A percentile compares a stretch with the other conserved stretches of the same genome.
Evolutionary conservation across 2,113 vertebrate species (phyloP).

Genomic region (Calyptommatus sinebrachiatus): DNA sequence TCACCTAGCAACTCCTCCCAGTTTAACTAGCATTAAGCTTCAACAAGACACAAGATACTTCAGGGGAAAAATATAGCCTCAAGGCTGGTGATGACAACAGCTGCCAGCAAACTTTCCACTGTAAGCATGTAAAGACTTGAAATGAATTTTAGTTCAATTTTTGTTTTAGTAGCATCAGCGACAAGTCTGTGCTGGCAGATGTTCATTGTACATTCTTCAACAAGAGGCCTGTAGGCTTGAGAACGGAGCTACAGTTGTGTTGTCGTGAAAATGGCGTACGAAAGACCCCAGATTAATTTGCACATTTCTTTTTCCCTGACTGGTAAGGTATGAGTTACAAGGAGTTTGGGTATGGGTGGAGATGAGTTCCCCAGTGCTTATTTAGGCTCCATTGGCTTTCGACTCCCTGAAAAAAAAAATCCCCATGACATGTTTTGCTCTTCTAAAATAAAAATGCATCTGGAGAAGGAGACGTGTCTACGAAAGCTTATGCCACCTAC

Average conservation of each 20-base stretch:
- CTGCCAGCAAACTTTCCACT: conserved; percentile 79
- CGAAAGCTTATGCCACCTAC: too few relatives aligned
- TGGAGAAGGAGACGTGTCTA: too few relatives aligned
- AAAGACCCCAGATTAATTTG: background rate
- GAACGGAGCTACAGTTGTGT: conserved; percentile 49
- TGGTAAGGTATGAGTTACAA: background rate
- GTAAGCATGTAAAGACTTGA: conserved; percentile 81
- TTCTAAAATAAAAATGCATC: too few relatives aligned
- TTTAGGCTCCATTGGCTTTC: too few relatives aligned
- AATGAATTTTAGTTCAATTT: conserved; percentile 69
- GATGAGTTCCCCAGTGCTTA: too few relatives aligned
- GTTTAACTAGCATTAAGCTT: conserved; percentile 78
- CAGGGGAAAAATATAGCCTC: conserved; percentile 77
- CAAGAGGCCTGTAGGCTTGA: conserved; percentile 65
- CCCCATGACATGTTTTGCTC: too few relatives aligned
- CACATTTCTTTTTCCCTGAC: background rate
- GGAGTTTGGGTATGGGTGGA: background rate
- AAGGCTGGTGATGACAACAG: conserved; percentile 83
- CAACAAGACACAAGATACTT: conserved; percentile 77
- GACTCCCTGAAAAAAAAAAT: too few relatives aligned
- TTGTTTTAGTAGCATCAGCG: conserved; percentile 79
- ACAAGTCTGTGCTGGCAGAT: conserved; percentile 78
- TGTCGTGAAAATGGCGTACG: conserved; percentile 22
- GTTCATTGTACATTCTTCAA: conserved; percentile 77
- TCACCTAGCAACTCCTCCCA: conserved; percentile 74